phyloP scores from a whole-genome alignment of 2,888 invertebrate species.

The Erpobdella octoculata region DNA sequence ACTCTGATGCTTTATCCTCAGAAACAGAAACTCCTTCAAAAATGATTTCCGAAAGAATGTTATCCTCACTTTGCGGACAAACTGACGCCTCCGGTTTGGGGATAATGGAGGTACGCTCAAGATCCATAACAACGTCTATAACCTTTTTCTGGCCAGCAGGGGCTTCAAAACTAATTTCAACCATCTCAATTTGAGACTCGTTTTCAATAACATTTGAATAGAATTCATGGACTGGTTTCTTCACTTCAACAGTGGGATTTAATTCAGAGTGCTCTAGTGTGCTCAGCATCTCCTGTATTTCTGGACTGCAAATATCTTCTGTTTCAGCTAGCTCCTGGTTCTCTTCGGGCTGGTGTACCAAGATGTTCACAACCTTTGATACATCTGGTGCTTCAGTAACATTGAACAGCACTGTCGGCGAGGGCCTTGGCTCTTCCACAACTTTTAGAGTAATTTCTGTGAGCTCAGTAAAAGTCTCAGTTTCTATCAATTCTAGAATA shows the following conservation, averaged over 20 bases:
- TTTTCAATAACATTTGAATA: background rate
- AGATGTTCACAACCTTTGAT: background rate
- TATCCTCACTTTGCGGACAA: background rate
- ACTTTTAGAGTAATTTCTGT: background rate
- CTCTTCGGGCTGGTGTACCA: background rate
- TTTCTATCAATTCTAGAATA: background rate
- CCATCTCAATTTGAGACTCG: background rate
- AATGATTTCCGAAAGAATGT: background rate
- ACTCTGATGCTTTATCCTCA: background rate
- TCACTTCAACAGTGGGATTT: background rate
- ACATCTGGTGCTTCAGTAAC: background rate
- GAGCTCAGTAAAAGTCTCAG: background rate
- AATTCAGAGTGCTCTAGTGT: background rate
- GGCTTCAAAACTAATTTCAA: constrained; percentile 2
- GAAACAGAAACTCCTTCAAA: background rate
- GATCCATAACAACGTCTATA: background rate
- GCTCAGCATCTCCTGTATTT: background rate
- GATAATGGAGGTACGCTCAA: background rate
- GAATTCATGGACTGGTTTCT: background rate
- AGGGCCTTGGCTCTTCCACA: background rate
- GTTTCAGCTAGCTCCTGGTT: background rate
- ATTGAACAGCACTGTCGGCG: background rate
- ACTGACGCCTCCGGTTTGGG: background rate
- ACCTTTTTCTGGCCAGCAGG: background rate
- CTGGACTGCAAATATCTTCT: background rate